Evolutionary conservation across 2,888 invertebrate genomes (phyloP).

Genomic region (Drosophila lacicola): DNA sequence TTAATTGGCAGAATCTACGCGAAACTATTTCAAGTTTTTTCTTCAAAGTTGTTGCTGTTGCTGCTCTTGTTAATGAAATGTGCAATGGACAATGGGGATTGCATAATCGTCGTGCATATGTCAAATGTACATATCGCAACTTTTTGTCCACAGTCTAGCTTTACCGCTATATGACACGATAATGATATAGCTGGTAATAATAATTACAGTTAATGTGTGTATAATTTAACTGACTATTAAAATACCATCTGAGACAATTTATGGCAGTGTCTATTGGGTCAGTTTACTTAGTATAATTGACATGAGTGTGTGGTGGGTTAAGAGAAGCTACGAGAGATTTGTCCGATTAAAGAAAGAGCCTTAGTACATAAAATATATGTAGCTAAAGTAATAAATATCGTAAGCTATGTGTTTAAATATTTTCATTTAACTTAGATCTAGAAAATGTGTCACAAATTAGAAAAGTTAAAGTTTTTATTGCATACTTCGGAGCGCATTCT

Average conservation of each 20-base stretch:
- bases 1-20: constrained; percentile 66
- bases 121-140: constrained; percentile 44
- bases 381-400: neutral
- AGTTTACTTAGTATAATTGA: constrained; percentile 6
- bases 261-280: neutral
- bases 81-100: constrained; percentile 66
- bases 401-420: neutral
- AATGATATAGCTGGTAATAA: constrained; percentile 38
- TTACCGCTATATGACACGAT: constrained; percentile 28
- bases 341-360: no score
- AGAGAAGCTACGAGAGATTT: neutral
- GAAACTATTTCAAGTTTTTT: constrained; percentile 42
- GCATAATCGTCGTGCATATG: constrained; percentile 67
- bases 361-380: neutral
- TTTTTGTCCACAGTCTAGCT: constrained; percentile 15
- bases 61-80: constrained; percentile 73
- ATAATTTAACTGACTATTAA: constrained; percentile 66
- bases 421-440: no score
- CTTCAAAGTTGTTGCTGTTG: constrained; percentile 10
- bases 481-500: constrained; percentile 29
- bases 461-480: constrained; percentile 10
- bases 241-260: constrained; percentile 22
- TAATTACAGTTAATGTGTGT: constrained; percentile 40
- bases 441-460: no score
- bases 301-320: neutral